Base-by-base conservation (phyloP, 1,140 invertebrate genomes). In the Muscidifurax raptorellus region DNA sequence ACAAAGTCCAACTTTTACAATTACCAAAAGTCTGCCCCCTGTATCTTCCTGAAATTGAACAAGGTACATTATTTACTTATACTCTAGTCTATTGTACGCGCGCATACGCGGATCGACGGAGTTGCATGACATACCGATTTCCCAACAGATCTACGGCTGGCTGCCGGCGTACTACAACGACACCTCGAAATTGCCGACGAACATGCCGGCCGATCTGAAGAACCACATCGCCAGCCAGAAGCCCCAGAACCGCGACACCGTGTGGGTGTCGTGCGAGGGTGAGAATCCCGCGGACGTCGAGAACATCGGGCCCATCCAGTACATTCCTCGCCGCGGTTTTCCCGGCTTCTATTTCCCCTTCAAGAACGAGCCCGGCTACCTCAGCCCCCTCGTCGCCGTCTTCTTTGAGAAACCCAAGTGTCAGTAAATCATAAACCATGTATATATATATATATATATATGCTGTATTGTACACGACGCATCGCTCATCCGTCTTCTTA, bases 201-300 rank as follows among this genome's bases (percentile, higher is more conserved):
- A 95, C 7, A 97, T 97, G 96, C 96, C 97, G 18, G 90, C 95
- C 74, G 95, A 96, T 87, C 93, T 98, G 75, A 96, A 96, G 89
- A 94, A 95, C 82, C 95, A 96, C 90, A 97, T 97, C 86, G 91
- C 91, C 67, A 91, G 88, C 27, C 91, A 92, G 85, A 93, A 93
- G 81, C 86, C 89, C n/a, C 89, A 92, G 76, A 87, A 91, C 94
- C 91, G 95, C 87, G 95, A 96, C 89, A 96, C 95, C 22, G 95
- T 98, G 85, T 98, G 97, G 96, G 95, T 98, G 15, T 96, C 96
- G 13, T 98, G 97, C 91, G 95, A 97, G 92, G 97, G 97, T 64
- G 97, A 98, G 94, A 98, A 97, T 93, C 96, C 97, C 12, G 97
- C 97, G 66, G 97, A 98, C 91, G 94, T 96, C 86, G 97, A 98